A percentile compares a stretch with the other conserved stretches of the same genome.
Conservation (phyloP, 2,888 invertebrate genomes). For the Xylota segnis region DNA sequence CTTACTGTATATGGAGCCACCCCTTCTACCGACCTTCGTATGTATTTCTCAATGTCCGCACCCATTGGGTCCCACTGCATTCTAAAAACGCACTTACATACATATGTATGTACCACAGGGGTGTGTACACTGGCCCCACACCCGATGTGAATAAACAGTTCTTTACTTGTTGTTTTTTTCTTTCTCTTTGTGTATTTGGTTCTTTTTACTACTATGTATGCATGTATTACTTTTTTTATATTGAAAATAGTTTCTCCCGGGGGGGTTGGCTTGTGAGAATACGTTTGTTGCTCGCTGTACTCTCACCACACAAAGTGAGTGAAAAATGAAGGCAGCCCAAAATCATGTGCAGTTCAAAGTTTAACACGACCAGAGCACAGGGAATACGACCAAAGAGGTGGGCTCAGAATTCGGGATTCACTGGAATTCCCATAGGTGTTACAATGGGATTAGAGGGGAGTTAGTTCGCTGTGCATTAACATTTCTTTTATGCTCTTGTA, state of each 20-base stretch:
- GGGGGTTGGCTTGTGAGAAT: slow-evolving; percentile 47
- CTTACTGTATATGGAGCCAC: no score
- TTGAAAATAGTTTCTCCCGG: slow-evolving; percentile 70
- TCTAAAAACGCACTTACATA: slow-evolving; percentile 48
- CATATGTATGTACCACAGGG: slow-evolving; percentile 15
- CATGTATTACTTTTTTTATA: slow-evolving; percentile 53
- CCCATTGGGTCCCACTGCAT: slow-evolving; percentile 53
- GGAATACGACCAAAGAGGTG: slow-evolving; percentile 33
- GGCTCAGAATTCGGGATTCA: slow-evolving; percentile 62
- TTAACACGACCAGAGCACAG: slow-evolving; percentile 39
- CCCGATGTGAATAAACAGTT: slow-evolving; percentile 45
- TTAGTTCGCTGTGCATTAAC: slow-evolving; percentile 70
- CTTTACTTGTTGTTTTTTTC: slow-evolving; percentile 27
- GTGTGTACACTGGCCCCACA: not conserved
- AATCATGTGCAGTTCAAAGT: slow-evolving; percentile 72
- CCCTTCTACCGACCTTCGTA: no score
- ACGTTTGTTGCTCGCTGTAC: slow-evolving; percentile 36
- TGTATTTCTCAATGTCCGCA: not conserved
- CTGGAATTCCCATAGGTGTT: slow-evolving; percentile 74
- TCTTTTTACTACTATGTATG: slow-evolving; percentile 54
- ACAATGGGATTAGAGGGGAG: slow-evolving; percentile 70
- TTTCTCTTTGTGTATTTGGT: slow-evolving; percentile 23
- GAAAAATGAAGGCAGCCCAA: slow-evolving; percentile 59
- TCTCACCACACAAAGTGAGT: slow-evolving; percentile 17
- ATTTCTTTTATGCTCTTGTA: slow-evolving; percentile 65